Percentiles rank a stretch among this genome's conserved stretches.
Conservation (phyloP, 2,888 invertebrate species). For the Cantharis nigra region DNA sequence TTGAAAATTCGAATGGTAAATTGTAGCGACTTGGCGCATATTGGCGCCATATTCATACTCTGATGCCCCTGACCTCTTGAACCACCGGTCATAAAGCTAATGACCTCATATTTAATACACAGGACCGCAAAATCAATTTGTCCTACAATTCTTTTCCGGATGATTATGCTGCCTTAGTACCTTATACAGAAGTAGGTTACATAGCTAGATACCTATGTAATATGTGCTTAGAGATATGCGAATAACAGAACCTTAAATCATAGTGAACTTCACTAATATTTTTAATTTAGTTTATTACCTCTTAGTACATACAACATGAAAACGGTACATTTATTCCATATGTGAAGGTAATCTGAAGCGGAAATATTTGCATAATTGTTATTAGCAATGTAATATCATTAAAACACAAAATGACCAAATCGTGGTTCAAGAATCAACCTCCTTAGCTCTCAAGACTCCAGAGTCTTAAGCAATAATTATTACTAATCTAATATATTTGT, state of each 20-base stretch:
- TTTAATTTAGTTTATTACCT: constrained; percentile 27
- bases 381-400: background rate
- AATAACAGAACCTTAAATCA: constrained; percentile 24
- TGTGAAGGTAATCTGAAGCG: background rate
- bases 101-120: constrained; percentile 38
- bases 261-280: constrained; percentile 18
- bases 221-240: constrained; percentile 41
- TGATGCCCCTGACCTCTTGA: constrained; percentile 42
- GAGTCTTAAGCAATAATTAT: background rate
- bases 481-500: background rate
- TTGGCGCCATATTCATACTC: constrained; percentile 32
- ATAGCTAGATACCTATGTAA: constrained; percentile 42
- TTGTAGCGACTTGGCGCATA: constrained; percentile 32
- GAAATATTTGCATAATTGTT: background rate
- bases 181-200: constrained; percentile 46
- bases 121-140: constrained; percentile 41
- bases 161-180: constrained; percentile 30
- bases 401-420: constrained; percentile 1
- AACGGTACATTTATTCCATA: constrained; percentile 26
- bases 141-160: constrained; percentile 34
- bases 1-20: background rate
- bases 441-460: background rate
- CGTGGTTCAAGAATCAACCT: background rate
- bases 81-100: constrained; percentile 44
- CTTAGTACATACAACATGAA: constrained; percentile 29